These are phyloP conservation scores for Alviniconcha marisindica DNA, from an alignment of 1,140 invertebrate genomes.

Conservation along the genomic window DNA sequence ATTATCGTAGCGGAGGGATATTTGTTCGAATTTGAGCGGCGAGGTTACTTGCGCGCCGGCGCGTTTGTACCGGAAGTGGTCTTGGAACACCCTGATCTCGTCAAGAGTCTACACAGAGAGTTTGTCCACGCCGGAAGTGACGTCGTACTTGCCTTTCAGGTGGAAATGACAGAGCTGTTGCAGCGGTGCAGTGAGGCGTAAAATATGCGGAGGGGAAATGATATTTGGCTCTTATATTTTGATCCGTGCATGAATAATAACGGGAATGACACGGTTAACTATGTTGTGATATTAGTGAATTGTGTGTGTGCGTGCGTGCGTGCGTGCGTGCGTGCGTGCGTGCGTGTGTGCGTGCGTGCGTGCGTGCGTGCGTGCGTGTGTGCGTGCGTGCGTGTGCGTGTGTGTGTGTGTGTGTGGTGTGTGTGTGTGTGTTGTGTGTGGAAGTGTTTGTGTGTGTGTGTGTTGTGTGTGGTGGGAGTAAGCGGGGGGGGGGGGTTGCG, in stretches of 20 bases:
- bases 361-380: constrained; percentile 3
- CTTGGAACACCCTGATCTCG: constrained; percentile 60
- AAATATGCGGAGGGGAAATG: too few species aligned
- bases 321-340: neutral
- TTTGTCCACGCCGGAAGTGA: constrained; percentile 70
- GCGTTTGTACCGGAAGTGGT: constrained; percentile 69
- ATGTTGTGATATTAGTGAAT: too few species aligned
- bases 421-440: neutral
- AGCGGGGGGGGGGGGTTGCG: neutral
- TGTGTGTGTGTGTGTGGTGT: neutral
- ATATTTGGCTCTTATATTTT: too few species aligned
- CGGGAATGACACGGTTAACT: too few species aligned
- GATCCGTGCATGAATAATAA: too few species aligned
- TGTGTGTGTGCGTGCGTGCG: too few species aligned
- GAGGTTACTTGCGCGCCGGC: constrained; percentile 66
- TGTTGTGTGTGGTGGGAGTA: neutral
- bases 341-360: constrained; percentile 1
- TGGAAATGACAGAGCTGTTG: too few species aligned
- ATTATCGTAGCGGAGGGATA: constrained; percentile 66
- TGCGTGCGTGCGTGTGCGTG: neutral
- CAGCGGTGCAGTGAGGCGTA: too few species aligned
- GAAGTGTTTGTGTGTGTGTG: constrained; percentile 4
- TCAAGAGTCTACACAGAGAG: constrained; percentile 60
- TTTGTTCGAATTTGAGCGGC: constrained; percentile 66
- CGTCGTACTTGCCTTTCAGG: constrained; percentile 61